Base-by-base conservation (phyloP, 2,113 vertebrate species). In the Pica pica region DNA sequence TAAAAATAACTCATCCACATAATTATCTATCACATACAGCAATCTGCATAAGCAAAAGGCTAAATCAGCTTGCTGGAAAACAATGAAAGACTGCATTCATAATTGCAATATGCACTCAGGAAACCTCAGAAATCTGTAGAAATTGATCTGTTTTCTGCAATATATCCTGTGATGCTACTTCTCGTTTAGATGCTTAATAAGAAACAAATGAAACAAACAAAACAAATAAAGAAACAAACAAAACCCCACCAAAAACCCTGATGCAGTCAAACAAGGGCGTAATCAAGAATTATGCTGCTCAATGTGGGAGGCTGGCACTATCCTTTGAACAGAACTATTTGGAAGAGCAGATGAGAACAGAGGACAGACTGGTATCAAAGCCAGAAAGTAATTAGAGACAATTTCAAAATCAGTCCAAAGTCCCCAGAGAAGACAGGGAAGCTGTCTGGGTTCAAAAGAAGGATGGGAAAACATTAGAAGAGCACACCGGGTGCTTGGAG, bases 401-500 rank as follows among this genome's bases (percentile, higher is more conserved):
- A 52, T 53, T 82, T 84, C 20, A 10, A 57, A 89, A 44, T n/a
- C 9, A 2, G 69, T 46, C 30, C 31, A 9, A 60, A 39, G 24
- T 18, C 30, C 12, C 13, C 27, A 76, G 24, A 78, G 53, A 84
- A 78, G 42, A 67, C 7, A 67, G 5, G 3, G 9, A 92, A 70
- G 9, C 28, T 53, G 31, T 57, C 41, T 85, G 24, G 11, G 63
- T 55, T 87, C 52, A 94, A 37, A 91, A 59, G 10, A 17, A 37
- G n/a, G 41, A 33, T 64, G 42, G 41, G 60, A 87, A 90, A 67
- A 30, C 13, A 44, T 3, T 1, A 52, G 46, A 83, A 74, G 42
- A 50, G 12, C 60, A 59, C 0, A 3, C 4, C 0, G 1, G 6
- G 7, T 52, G 3, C 10, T 41, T 47, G 28, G 31, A 75, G 11